Evolutionary conservation across 2,797 vertebrate genomes (phyloP), one percentile per base, ranked within the genome.

Genomic region (Peromyscus attwateri): DNA sequence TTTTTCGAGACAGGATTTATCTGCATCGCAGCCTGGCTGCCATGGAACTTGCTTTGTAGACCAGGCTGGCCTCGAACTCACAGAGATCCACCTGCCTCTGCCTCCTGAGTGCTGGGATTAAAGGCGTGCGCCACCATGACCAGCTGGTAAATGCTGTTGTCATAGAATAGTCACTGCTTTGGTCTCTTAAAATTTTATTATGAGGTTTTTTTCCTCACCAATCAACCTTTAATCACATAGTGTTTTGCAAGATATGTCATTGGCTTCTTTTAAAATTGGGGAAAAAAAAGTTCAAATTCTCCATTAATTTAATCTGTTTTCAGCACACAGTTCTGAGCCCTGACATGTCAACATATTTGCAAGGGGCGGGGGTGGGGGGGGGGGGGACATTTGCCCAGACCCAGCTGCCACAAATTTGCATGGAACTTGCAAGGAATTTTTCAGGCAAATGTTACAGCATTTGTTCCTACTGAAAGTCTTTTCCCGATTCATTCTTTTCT

Each of bases 241-340:
- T 91, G 71, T 14, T 97, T 81, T 49, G 70, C 25, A 77, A 97
- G 25, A 84, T 92, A 71, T 88, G 11, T 46, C 68, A 85, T 27
- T 92, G 40, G 84, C 3, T 88, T 95, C 91, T 93, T 77, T 92
- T 76, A 70, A 16, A 92, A 91, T 14, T 96, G 80, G 19, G 52
- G n/a, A n/a, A n/a, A n/a, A n/a, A 92, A 94, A 91, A 94, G 6
- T 96, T 95, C 80, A 89, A 4, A 92, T 84, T 97, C 34, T 97
- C 60, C 57, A 93, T 95, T 89, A 95, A 87, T 91, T 73, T 62
- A 91, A 62, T 91, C 23, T 94, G 31, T 60, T 93, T 43, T 89
- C 31, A 81, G 3, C 92, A 57, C 29, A n/a, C 81, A 6, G 27
- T 77, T 95, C 25, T 60, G 89, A 71, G 64, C 34, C 14, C 29